These are phyloP conservation scores for Trichopoda pennipes DNA, from an alignment of 2,888 invertebrate genomes.

Conservation along the genomic window DNA sequence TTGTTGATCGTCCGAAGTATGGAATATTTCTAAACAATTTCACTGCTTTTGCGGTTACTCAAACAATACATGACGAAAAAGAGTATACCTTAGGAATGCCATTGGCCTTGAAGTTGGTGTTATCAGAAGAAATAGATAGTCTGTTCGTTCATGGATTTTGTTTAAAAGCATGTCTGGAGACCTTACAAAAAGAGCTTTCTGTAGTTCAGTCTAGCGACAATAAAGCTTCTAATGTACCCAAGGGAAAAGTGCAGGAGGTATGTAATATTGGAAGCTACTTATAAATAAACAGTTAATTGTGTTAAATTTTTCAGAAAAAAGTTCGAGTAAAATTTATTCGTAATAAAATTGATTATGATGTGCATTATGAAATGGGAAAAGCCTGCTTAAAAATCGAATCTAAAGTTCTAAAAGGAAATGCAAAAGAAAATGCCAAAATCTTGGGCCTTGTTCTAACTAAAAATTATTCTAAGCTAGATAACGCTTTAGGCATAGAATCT, in stretches of 20 bases:
- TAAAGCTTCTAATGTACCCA: slow-evolving; percentile 1
- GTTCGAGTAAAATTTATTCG: slow-evolving; percentile 89
- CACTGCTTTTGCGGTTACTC: slow-evolving; percentile 89
- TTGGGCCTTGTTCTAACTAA: slow-evolving; percentile 82
- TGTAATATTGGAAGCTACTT: background rate
- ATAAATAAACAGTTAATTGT: background rate
- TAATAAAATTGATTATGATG: slow-evolving; percentile 92
- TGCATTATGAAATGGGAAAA: slow-evolving; percentile 84
- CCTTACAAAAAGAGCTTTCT: slow-evolving; percentile 81
- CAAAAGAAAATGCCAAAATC: slow-evolving; percentile 67
- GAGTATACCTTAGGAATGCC: slow-evolving; percentile 88
- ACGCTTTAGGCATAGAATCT: slow-evolving; percentile 66
- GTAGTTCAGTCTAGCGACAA: background rate
- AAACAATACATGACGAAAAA: slow-evolving; percentile 87
- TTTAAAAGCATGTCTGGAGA: slow-evolving; percentile 88
- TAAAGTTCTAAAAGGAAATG: slow-evolving; percentile 61
- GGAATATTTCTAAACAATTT: slow-evolving; percentile 95
- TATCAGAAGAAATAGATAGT: slow-evolving; percentile 92
- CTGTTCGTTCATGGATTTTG: slow-evolving; percentile 86
- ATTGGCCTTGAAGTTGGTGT: slow-evolving; percentile 89
- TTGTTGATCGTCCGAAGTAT: slow-evolving; percentile 91
- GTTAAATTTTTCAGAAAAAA: slow-evolving; percentile 82
- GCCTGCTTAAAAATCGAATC: slow-evolving; percentile 75
- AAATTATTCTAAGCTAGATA: slow-evolving; percentile 85
- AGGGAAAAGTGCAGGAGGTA: slow-evolving; percentile 59